These are phyloP conservation scores for Spodoptera exigua DNA, from an alignment of 2,888 invertebrate genomes.

Conservation along the genomic window DNA sequence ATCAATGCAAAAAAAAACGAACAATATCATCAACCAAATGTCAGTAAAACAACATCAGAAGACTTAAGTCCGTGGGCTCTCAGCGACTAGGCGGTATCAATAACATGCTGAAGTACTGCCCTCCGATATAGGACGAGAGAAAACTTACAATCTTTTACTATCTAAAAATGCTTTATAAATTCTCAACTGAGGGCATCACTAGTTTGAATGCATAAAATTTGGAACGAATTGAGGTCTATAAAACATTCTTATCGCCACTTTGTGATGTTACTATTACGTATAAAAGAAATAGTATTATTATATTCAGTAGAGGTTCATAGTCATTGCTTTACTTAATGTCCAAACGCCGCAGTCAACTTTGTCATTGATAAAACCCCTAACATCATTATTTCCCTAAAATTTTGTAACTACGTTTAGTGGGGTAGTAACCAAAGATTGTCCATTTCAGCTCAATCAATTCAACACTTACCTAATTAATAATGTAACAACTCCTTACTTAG, in stretches of 20 bases:
- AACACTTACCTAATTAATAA: conserved; percentile 89
- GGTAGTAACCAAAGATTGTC: conserved; percentile 89
- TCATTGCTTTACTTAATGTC: conserved; percentile 69
- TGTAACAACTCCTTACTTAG: conserved; percentile 89
- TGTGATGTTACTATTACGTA: conserved; percentile 73
- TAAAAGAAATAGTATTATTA: conserved; percentile 68
- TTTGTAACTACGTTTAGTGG: conserved; percentile 85
- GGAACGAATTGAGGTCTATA: conserved; percentile 76
- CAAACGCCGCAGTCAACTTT: conserved; percentile 87
- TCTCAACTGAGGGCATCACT: conserved; percentile 71
- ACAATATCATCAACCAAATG: conserved; percentile 86
- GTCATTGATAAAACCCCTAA: conserved; percentile 89
- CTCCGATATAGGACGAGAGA: conserved; percentile 63
- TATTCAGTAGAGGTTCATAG: conserved; percentile 61
- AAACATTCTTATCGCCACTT: conserved; percentile 77
- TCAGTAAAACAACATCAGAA: conserved; percentile 81
- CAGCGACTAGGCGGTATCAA: conserved; percentile 89
- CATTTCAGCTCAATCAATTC: conserved; percentile 88
- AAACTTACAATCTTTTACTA: conserved; percentile 58
- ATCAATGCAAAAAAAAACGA: conserved; percentile 86
- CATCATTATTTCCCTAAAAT: conserved; percentile 86
- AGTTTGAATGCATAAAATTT: conserved; percentile 65
- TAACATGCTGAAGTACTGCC: conserved; percentile 60
- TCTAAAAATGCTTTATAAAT: conserved; percentile 81
- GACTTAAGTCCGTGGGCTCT: conserved; percentile 83